Conservation (phyloP, 2,113 vertebrate genomes). For the Silurus meridionalis region DNA sequence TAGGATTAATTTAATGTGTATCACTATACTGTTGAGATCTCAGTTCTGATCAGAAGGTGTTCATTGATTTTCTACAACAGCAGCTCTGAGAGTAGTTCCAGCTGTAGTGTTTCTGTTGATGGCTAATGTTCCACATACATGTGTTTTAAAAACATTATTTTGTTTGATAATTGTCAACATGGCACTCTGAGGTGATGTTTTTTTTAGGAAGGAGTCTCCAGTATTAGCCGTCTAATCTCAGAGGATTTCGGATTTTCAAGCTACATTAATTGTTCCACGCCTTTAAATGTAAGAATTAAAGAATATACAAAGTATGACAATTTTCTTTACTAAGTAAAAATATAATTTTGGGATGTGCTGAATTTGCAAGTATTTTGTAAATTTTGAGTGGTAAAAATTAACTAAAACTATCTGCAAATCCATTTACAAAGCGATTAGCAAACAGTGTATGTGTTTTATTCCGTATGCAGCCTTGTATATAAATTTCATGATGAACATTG, state of each 20-base stretch:
- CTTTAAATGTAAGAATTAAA: not conserved
- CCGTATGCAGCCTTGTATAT: not conserved
- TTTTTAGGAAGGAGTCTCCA: not conserved
- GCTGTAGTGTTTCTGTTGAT: not conserved
- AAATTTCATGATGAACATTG: not conserved
- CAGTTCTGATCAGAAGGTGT: not conserved
- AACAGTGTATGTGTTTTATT: too few relatives aligned
- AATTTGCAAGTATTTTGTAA: too few relatives aligned
- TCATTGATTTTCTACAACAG: not conserved
- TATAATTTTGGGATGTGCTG: not conserved
- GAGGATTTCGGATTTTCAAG: not conserved
- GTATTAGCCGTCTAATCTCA: not conserved
- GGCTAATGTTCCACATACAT: not conserved
- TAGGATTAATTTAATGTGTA: not conserved
- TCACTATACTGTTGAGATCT: not conserved
- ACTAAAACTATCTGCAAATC: too few relatives aligned
- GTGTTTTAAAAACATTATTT: not conserved
- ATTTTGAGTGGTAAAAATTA: too few relatives aligned
- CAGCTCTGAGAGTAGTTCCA: not conserved
- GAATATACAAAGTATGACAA: not conserved
- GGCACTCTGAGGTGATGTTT: not conserved
- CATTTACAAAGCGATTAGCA: not conserved
- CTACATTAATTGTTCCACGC: not conserved
- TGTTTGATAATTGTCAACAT: not conserved
- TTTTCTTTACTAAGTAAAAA: not conserved